Percentiles rank a stretch among this genome's conserved stretches.
Conservation (phyloP, 2,888 invertebrate genomes). For the Amiota mariae region DNA sequence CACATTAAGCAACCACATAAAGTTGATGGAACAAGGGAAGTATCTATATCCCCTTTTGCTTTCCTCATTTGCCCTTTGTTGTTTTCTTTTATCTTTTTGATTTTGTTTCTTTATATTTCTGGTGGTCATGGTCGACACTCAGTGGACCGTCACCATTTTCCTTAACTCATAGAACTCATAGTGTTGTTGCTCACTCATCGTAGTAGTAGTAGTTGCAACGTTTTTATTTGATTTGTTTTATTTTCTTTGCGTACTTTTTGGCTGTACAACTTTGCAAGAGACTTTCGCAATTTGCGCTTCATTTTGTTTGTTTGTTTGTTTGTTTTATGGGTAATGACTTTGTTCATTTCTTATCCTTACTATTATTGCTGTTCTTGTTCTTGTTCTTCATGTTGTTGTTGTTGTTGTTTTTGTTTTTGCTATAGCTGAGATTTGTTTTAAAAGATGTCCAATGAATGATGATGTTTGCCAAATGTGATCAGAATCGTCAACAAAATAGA, state of each 20-base stretch:
- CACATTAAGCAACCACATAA: no score
- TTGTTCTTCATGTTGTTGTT: no score
- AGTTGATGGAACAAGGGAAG: no score
- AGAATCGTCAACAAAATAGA: no score
- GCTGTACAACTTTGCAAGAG: not conserved
- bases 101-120: slow-evolving; percentile 1
- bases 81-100: not conserved
- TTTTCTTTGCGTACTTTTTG: slow-evolving; percentile 18
- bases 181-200: not conserved
- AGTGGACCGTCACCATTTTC: not conserved
- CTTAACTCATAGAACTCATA: not conserved
- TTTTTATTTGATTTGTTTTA: slow-evolving; percentile 6
- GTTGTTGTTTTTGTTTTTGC: no score
- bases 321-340: not conserved
- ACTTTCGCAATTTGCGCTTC: slow-evolving; percentile 13
- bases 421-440: no score
- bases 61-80: no score
- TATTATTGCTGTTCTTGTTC: no score
- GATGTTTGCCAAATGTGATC: no score
- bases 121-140: slow-evolving; percentile 17
- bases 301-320: slow-evolving; percentile 12
- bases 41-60: no score
- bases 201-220: not conserved
- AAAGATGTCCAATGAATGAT: no score
- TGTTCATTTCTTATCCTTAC: not conserved